A percentile compares a stretch with the other conserved stretches of the same genome.
Evolutionary conservation across 2,888 invertebrate genomes (phyloP).

Genomic region (Eupithecia insigniata): DNA sequence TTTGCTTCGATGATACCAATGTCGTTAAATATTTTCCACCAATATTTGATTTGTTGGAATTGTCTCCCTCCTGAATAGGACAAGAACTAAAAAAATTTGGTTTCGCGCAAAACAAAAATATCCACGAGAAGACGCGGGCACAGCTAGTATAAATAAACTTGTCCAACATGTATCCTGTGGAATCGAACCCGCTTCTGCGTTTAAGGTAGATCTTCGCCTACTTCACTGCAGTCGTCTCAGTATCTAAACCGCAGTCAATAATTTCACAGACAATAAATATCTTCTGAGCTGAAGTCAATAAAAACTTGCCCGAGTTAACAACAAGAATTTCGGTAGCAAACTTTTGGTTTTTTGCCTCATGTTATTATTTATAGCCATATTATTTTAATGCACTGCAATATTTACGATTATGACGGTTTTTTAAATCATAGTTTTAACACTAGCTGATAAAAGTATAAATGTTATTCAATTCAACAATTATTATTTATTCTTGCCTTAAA

Average conservation of each 20-base stretch:
- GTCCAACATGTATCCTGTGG: neutral
- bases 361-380: constrained; percentile 22
- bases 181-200: neutral
- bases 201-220: neutral
- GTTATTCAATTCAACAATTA: no score
- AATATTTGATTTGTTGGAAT: no score
- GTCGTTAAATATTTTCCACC: no score
- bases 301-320: constrained; percentile 8
- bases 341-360: constrained; percentile 16
- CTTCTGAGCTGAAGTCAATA: neutral
- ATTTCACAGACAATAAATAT: neutral
- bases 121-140: no score
- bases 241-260: neutral
- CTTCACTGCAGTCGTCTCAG: neutral
- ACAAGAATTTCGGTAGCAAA: constrained; percentile 35
- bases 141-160: no score
- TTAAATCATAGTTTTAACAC: constrained; percentile 1
- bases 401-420: constrained; percentile 26
- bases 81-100: no score
- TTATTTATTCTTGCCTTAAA: no score
- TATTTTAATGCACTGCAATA: constrained; percentile 23
- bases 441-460: constrained; percentile 2
- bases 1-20: no score
- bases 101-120: no score
- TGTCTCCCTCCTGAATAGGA: no score